Percentiles rank a stretch among this genome's conserved stretches.
Conservation (phyloP, 2,113 vertebrate species). For the Nematolebias whitei region DNA sequence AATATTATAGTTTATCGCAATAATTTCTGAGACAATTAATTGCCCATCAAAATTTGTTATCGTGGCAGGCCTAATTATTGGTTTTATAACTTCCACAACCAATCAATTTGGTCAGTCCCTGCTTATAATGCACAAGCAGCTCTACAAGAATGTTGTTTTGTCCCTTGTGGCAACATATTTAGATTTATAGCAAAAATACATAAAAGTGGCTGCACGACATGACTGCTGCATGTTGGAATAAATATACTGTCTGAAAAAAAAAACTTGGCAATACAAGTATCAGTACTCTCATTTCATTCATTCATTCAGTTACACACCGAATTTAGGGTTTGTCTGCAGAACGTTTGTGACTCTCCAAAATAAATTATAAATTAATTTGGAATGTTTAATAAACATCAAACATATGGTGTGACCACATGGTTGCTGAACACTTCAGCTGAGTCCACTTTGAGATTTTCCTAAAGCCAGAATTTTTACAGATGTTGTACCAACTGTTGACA, state of each 20-base stretch:
- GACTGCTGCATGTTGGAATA: slow-evolving; percentile 23
- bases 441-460: slow-evolving; percentile 40
- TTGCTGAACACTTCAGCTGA: slow-evolving; percentile 41
- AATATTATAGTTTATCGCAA: too few relatives aligned
- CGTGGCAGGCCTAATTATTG: too few relatives aligned
- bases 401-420: slow-evolving; percentile 47
- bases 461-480: slow-evolving; percentile 62
- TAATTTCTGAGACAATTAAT: too few relatives aligned
- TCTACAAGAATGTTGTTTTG: slow-evolving; percentile 8
- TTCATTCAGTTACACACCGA: slow-evolving; percentile 42
- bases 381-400: slow-evolving; percentile 40
- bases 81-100: slow-evolving; percentile 48
- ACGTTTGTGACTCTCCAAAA: slow-evolving; percentile 28
- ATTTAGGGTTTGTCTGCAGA: slow-evolving; percentile 19
- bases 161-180: slow-evolving; percentile 6
- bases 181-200: slow-evolving; percentile 21
- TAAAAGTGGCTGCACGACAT: neutral
- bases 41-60: too few relatives aligned
- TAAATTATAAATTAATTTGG: slow-evolving; percentile 54
- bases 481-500: slow-evolving; percentile 67
- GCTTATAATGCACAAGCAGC: slow-evolving; percentile 21
- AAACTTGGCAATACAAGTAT: slow-evolving; percentile 10
- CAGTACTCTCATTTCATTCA: slow-evolving; percentile 13
- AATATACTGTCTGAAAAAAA: slow-evolving; percentile 21
- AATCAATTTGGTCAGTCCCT: slow-evolving; percentile 23